These are phyloP conservation scores for Heliconius ethilla DNA, from an alignment of 2,888 invertebrate species.

Conservation along the genomic window DNA sequence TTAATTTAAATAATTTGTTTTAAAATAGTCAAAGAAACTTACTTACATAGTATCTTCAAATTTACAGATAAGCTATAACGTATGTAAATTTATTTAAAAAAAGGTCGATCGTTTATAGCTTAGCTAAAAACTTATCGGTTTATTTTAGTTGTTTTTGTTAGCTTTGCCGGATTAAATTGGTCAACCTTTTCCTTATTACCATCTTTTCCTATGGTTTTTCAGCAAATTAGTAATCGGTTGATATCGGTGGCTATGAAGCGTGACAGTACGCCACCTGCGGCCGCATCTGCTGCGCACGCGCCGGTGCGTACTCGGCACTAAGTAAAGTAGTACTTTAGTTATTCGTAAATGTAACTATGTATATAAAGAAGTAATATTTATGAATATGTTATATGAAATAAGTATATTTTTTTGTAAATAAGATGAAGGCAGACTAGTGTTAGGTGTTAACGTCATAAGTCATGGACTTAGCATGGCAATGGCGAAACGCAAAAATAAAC, in stretches of 20 bases:
- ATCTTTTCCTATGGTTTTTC: slow-evolving; percentile 29
- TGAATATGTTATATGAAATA: not conserved
- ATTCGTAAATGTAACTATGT: not conserved
- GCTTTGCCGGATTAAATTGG: slow-evolving; percentile 1
- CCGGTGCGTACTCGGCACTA: slow-evolving; percentile 49
- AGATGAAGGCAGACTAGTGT: too few relatives aligned
- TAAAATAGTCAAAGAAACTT: not conserved
- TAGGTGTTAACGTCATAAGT: too few relatives aligned
- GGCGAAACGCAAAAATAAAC: too few relatives aligned
- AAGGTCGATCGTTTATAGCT: not conserved
- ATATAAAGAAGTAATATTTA: not conserved
- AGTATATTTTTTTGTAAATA: too few relatives aligned
- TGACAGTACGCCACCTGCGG: slow-evolving; percentile 65
- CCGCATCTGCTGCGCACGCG: slow-evolving; percentile 70
- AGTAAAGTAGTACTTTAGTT: not conserved
- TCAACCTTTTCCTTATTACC: slow-evolving; percentile 19
- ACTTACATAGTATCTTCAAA: not conserved
- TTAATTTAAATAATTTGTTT: not conserved
- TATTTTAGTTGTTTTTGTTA: slow-evolving; percentile 8
- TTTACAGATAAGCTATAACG: not conserved
- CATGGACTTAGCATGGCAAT: too few relatives aligned
- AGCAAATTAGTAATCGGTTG: slow-evolving; percentile 33
- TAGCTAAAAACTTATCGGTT: not conserved
- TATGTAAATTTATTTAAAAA: not conserved
- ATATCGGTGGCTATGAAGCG: slow-evolving; percentile 51